These are phyloP conservation scores for Ginglymostoma cirratum DNA, from an alignment of 2,113 vertebrate genomes.

Conservation along the genomic window DNA sequence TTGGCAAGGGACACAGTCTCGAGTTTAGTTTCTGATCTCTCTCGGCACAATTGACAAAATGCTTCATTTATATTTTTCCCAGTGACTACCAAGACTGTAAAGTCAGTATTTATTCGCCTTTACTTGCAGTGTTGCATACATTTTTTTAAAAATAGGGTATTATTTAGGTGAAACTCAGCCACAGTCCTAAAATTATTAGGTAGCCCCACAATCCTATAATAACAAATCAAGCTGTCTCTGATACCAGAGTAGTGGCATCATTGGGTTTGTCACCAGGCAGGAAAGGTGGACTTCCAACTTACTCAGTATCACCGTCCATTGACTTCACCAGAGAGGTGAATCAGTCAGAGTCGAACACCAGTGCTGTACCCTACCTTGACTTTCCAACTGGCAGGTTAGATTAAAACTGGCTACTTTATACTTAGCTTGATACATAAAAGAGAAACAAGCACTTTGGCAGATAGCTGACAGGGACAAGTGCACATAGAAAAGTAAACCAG, in stretches of 20 bases:
- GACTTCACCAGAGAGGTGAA: not conserved
- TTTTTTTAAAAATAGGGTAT: not conserved
- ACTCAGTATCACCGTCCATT: not conserved
- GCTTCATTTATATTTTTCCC: not conserved
- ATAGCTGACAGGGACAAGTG: not conserved
- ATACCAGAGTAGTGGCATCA: not conserved
- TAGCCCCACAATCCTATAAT: not conserved
- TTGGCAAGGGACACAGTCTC: not conserved
- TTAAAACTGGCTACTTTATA: not conserved
- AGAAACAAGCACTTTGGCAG: not conserved
- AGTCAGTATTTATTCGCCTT: not conserved
- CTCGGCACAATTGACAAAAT: not conserved
- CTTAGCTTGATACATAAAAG: not conserved
- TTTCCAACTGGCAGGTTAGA: not conserved
- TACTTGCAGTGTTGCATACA: not conserved
- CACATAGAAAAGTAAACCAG: not conserved
- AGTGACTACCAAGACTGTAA: not conserved
- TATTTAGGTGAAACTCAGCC: not conserved
- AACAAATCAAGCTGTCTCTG: not conserved
- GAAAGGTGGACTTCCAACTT: not conserved
- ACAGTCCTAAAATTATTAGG: not conserved
- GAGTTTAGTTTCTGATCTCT: not conserved
- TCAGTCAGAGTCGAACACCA: not conserved
- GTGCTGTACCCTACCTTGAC: not conserved
- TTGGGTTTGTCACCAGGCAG: no score